A percentile compares a stretch with the other conserved stretches of the same genome.
Evolutionary conservation across 2,113 vertebrate genomes (phyloP).

Genomic region (Chionomys nivalis): DNA sequence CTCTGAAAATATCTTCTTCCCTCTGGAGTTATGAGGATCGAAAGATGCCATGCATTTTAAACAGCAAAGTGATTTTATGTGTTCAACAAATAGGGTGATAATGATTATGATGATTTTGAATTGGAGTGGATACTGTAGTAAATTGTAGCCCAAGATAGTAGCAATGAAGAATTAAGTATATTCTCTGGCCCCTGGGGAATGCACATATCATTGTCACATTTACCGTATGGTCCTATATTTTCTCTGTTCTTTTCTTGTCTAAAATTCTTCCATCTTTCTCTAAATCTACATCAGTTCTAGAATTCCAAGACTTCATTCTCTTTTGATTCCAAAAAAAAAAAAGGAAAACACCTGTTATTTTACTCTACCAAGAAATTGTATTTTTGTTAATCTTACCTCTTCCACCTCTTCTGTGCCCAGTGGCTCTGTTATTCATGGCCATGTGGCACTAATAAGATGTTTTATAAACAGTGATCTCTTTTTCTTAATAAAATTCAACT

Average conservation of each 20-base stretch:
- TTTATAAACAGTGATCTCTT: slow-evolving; percentile 49
- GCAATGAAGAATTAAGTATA: not conserved
- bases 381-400: not conserved
- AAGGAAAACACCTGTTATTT: not conserved
- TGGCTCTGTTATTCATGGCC: not conserved
- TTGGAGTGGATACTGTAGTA: not conserved
- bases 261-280: not conserved
- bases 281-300: not conserved
- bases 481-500: slow-evolving; percentile 62
- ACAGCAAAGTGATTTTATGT: not conserved
- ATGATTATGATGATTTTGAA: not conserved
- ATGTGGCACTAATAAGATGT: slow-evolving; percentile 13
- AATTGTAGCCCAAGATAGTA: not conserved
- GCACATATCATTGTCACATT: not conserved
- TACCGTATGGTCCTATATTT: not conserved
- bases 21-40: not conserved
- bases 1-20: slow-evolving; percentile 25
- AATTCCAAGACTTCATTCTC: not conserved
- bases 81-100: not conserved
- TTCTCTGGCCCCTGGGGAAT: not conserved
- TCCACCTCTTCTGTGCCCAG: not conserved
- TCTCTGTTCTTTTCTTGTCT: not conserved
- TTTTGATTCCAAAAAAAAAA: not conserved
- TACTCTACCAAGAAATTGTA: not conserved
- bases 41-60: not conserved